Conservation (phyloP, 2,113 vertebrate species). For the rabbit (Oryctolagus cuniculus) region mOryCun1.1 NC_091440.1:110789001-110789500, state of each 20-base stretch:
- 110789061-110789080: neutral
- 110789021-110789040: neutral
- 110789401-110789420: neutral
- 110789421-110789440: neutral
- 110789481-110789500: neutral
- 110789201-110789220: neutral
- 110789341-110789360: neutral
- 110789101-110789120: neutral
- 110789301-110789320: neutral
- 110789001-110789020: neutral
- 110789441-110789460: neutral
- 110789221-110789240: neutral
- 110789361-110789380: neutral
- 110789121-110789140: neutral
- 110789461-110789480: neutral
- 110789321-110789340: neutral
- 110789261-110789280: no score
- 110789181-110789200: neutral
- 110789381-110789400: neutral
- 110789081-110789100: no score
- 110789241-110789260: neutral
- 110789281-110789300: neutral
- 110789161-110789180: neutral
- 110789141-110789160: neutral
- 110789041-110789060: neutral